phyloP scores from a whole-genome alignment of 2,113 vertebrate genomes.

The Macquaria ambigua region DNA sequence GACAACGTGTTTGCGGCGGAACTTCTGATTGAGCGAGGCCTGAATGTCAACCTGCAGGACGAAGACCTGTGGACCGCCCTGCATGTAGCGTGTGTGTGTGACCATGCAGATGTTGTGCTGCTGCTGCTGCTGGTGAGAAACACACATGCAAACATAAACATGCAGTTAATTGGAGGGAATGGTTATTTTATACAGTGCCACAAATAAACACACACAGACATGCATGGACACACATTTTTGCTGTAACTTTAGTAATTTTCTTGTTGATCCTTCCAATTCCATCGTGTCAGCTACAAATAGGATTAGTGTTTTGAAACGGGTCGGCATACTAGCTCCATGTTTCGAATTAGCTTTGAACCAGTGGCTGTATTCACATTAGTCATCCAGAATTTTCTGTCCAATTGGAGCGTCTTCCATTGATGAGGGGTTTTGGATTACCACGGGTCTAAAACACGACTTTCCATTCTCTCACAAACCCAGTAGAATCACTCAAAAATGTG shows the following conservation, averaged over 20 bases:
- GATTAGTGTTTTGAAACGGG: constrained; percentile 31
- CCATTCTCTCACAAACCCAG: constrained; percentile 16
- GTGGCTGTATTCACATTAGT: constrained; percentile 27
- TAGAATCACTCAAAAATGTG: constrained; percentile 29
- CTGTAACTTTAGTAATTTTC: neutral
- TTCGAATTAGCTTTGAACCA: constrained; percentile 29
- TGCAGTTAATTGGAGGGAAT: neutral
- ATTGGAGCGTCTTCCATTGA: constrained; percentile 27
- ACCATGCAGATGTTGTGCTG: constrained; percentile 91
- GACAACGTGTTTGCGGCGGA: constrained; percentile 95
- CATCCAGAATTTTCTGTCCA: constrained; percentile 35
- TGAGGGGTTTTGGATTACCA: constrained; percentile 11
- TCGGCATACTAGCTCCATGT: constrained; percentile 4
- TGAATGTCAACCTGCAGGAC: constrained; percentile 94
- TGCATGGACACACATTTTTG: neutral
- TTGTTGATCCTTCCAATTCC: constrained; percentile 24
- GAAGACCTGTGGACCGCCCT: constrained; percentile 96
- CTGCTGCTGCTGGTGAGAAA: constrained; percentile 90
- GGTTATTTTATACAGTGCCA: neutral
- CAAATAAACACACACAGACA: neutral
- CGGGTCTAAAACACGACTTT: constrained; percentile 24
- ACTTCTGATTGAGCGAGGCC: constrained; percentile 92
- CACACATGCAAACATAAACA: neutral
- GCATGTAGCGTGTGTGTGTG: constrained; percentile 93
- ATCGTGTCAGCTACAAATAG: constrained; percentile 35